Evolutionary conservation across 2,888 invertebrate species (phyloP), one percentile per base, ranked within the genome.

Genomic region (Folsomia candida): DNA sequence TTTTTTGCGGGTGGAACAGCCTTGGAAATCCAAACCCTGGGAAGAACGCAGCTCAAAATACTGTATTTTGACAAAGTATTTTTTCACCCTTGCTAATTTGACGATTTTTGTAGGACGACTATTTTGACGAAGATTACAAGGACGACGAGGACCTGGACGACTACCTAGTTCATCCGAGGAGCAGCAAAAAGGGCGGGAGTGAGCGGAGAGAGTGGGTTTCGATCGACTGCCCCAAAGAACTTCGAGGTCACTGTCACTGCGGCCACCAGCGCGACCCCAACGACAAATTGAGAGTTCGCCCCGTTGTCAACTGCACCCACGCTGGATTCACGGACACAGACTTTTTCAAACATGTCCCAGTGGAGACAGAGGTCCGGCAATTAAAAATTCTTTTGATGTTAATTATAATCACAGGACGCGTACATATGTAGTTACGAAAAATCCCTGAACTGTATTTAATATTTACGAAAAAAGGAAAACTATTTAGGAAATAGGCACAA

Each of bases 251-350:
- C n/a, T n/a, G n/a, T n/a, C n/a, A n/a, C n/a, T 73, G 73, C 26
- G 70, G 65, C 6, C 18, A 68, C 26, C 51, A 57, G 26, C 25
- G n/a, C 24, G 51, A 63, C 2, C 20, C 26, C 9, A 57, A 54
- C 58, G 57, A 64, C 25, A 29, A 64, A n/a, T 14, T 20, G 6
- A n/a, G 26, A 9, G 18, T 24, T 51, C 26, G 51, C 22, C 68
- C 51, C 28, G 57, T 63, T 11, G 90, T 91, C 0, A 90, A 91
- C 81, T 91, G 91, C 81, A 90, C 90, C 1, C 85, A 89, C 80
- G 83, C 86, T 0, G 86, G 86, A 1, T 88, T 91, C 78, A 85
- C 81, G 1, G 85, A 87, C 73, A 86, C 88, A 0, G 83, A 84
- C 20, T 86, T 89, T 77, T 82, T 91, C 22, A 83, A 86, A 78